These are phyloP conservation scores for Eidolon dupreanum DNA, from an alignment of 2,797 vertebrate species.

Conservation along the genomic window DNA sequence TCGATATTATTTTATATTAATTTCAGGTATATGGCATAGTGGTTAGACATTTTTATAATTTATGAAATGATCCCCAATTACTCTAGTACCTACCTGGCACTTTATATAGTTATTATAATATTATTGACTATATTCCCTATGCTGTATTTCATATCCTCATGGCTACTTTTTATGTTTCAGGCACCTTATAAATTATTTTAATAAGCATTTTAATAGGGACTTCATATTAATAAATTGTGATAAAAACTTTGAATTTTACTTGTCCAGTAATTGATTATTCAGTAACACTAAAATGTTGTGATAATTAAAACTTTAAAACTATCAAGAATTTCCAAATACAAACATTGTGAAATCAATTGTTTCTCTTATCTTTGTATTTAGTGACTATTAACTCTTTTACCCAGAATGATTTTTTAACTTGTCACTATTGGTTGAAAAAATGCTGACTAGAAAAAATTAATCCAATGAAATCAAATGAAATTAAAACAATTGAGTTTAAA, in stretches of 20 bases:
- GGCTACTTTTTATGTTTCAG: neutral
- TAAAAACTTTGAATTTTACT: conserved; percentile 8
- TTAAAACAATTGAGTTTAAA: neutral
- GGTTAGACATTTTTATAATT: no score
- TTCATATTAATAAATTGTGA: neutral
- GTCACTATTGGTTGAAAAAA: neutral
- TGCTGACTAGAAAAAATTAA: neutral
- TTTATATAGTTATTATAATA: no score
- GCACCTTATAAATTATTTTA: neutral
- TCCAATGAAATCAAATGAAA: neutral
- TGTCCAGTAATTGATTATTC: neutral
- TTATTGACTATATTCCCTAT: no score
- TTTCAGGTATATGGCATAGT: no score
- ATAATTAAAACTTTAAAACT: neutral
- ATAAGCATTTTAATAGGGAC: neutral
- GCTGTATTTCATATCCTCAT: no score
- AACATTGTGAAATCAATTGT: neutral
- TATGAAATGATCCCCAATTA: no score
- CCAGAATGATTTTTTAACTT: neutral
- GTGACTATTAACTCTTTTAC: neutral
- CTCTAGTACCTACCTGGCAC: no score
- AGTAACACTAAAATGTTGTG: neutral
- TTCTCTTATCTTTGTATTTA: neutral
- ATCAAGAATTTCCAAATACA: neutral
- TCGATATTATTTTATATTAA: no score